Evolutionary conservation across 2,797 vertebrate genomes (phyloP).

Genomic region (Antennarius maculatus): DNA sequence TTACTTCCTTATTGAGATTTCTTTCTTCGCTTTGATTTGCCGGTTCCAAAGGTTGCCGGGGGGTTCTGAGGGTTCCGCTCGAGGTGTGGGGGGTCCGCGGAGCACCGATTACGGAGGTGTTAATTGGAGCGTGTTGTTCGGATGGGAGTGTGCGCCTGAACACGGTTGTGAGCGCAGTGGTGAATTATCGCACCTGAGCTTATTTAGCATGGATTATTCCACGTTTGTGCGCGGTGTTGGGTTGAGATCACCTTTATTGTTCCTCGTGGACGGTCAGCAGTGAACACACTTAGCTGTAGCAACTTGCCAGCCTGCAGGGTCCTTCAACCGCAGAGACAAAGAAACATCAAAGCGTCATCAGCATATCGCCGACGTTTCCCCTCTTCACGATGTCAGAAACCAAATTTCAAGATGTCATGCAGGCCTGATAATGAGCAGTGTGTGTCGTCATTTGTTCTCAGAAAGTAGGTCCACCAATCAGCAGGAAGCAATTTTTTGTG

Average conservation of each 20-base stretch:
- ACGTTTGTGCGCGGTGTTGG: constrained; percentile 3
- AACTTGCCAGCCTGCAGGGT: not conserved
- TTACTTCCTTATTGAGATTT: constrained; percentile 89
- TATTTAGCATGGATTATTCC: constrained; percentile 30
- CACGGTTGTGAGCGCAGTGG: constrained; percentile 49
- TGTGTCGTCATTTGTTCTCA: not conserved
- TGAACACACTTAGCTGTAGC: not conserved
- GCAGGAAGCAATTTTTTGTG: no score
- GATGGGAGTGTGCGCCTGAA: constrained; percentile 23
- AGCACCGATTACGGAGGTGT: constrained; percentile 78
- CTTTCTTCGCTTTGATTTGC: constrained; percentile 90
- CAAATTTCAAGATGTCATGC: no score
- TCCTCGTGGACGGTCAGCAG: not conserved
- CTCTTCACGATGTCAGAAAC: not conserved
- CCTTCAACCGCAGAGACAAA: constrained; percentile 7
- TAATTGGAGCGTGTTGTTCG: constrained; percentile 85
- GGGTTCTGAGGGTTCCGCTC: constrained; percentile 85
- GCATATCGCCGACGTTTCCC: constrained; percentile 1
- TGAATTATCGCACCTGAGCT: constrained; percentile 44
- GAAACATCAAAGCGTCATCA: not conserved
- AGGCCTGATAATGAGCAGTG: not conserved
- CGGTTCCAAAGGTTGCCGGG: constrained; percentile 87
- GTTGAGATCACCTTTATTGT: not conserved
- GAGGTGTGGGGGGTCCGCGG: constrained; percentile 67
- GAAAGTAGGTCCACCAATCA: no score